Evolutionary conservation across 2,888 invertebrate species (phyloP).

Genomic region (Belgica antarctica): DNA sequence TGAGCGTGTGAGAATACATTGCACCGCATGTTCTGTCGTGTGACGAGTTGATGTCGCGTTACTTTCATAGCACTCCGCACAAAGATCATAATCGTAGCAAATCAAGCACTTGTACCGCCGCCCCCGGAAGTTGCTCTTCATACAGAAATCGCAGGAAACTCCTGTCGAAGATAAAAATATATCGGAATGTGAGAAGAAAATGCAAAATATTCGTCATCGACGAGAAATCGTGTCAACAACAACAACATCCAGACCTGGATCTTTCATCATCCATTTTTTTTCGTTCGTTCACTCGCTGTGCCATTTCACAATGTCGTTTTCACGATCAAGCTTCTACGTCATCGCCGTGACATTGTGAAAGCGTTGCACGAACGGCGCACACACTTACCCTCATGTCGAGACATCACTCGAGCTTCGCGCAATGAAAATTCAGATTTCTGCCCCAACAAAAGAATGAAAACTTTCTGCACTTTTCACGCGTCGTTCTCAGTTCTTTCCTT

Average conservation of each 20-base stretch:
- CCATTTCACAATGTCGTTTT: slow-evolving; percentile 18
- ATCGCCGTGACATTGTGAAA: slow-evolving; percentile 39
- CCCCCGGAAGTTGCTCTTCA: slow-evolving; percentile 95
- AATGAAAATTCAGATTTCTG: neutral
- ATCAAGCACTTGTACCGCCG: slow-evolving; percentile 98
- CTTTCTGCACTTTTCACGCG: neutral
- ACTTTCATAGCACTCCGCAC: slow-evolving; percentile 92
- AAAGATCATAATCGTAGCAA: slow-evolving; percentile 98
- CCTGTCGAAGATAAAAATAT: slow-evolving; percentile 59
- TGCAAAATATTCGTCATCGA: neutral
- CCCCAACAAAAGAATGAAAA: slow-evolving; percentile 20
- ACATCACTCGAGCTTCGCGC: slow-evolving; percentile 24
- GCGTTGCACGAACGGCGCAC: neutral
- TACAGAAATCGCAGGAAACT: slow-evolving; percentile 99
- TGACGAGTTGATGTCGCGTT: slow-evolving; percentile 90
- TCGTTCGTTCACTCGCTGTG: neutral
- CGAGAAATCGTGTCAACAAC: slow-evolving; percentile 17
- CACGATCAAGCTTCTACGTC: slow-evolving; percentile 31
- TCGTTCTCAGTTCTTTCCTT: neutral
- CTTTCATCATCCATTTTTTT: slow-evolving; percentile 16
- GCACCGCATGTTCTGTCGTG: slow-evolving; percentile 96
- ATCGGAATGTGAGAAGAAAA: neutral
- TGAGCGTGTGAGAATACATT: slow-evolving; percentile 94
- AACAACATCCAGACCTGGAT: slow-evolving; percentile 31
- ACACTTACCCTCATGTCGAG: slow-evolving; percentile 36